phyloP scores from a whole-genome alignment of 2,888 invertebrate genomes.

The Choreutis nemorana region DNA sequence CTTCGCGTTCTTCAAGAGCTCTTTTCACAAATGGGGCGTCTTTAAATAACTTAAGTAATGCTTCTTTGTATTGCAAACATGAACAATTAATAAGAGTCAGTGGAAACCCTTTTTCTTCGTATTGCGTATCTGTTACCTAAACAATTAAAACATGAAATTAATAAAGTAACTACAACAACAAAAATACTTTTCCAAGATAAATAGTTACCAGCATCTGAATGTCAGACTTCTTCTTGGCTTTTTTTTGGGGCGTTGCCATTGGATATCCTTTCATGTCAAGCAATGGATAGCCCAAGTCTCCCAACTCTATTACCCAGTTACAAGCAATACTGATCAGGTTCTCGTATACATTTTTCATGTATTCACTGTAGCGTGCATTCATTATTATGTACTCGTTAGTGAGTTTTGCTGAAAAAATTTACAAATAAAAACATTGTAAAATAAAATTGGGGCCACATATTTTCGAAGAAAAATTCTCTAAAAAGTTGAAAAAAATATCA shows the following conservation, averaged over 20 bases:
- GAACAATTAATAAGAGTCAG: conserved; percentile 40
- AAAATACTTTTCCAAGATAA: neutral
- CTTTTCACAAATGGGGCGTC: conserved; percentile 22
- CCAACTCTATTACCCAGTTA: conserved; percentile 44
- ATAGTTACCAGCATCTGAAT: conserved; percentile 29
- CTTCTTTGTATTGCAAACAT: conserved; percentile 33
- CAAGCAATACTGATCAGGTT: conserved; percentile 39
- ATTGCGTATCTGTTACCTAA: too few species aligned
- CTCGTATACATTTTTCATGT: conserved; percentile 40
- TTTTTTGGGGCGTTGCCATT: conserved; percentile 33
- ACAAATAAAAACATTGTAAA: too few species aligned
- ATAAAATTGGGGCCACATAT: too few species aligned
- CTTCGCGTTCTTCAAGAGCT: conserved; percentile 28
- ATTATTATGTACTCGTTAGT: conserved; percentile 33
- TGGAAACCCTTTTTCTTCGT: conserved; percentile 51
- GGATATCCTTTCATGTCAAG: conserved; percentile 37
- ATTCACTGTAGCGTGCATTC: conserved; percentile 42
- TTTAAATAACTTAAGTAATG: conserved; percentile 32
- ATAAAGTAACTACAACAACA: neutral
- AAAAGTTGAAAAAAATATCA: too few species aligned
- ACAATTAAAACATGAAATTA: conserved; percentile 23
- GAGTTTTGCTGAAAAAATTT: conserved; percentile 26
- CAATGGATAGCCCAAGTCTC: conserved; percentile 37
- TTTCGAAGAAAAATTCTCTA: too few species aligned
- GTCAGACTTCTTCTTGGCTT: conserved; percentile 45